Percentiles rank a stretch among this genome's conserved stretches.
These are phyloP conservation scores for Clitarchus hookeri DNA, from an alignment of 2,888 invertebrate species.

Conservation along the genomic window DNA sequence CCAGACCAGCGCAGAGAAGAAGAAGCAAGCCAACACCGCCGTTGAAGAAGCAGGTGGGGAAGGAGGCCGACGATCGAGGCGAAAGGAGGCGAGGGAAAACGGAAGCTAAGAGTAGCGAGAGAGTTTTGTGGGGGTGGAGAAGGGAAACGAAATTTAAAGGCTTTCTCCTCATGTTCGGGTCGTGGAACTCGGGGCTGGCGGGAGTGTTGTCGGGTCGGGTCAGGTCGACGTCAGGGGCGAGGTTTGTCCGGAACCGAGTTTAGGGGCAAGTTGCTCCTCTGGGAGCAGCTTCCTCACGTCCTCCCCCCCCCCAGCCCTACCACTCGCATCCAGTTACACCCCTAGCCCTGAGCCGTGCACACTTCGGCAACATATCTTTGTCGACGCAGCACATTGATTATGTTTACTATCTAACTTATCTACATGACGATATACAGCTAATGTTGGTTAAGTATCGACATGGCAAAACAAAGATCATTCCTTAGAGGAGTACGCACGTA, in stretches of 20 bases:
- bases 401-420: too few relatives aligned
- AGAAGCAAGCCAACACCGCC: not conserved
- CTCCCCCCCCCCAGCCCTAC: conserved; percentile 41
- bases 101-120: conserved; percentile 30
- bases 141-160: conserved; percentile 40
- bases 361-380: too few relatives aligned
- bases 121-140: conserved; percentile 28
- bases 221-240: conserved; percentile 34
- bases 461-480: too few relatives aligned
- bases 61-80: conserved; percentile 19
- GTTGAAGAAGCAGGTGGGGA: conserved; percentile 22
- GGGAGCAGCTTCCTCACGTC: conserved; percentile 18
- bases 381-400: too few relatives aligned
- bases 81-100: conserved; percentile 29
- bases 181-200: not conserved
- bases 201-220: conserved; percentile 35
- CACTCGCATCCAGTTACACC: conserved; percentile 43
- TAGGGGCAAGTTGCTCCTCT: conserved; percentile 35
- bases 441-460: too few relatives aligned
- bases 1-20: conserved; percentile 5
- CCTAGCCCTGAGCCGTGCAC: conserved; percentile 26
- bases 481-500: too few relatives aligned
- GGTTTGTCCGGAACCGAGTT: conserved; percentile 34
- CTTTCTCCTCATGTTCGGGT: conserved; percentile 32
- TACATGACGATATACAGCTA: too few relatives aligned